Conservation (phyloP, 2,888 invertebrate genomes). For the Smittia aterrima region DNA sequence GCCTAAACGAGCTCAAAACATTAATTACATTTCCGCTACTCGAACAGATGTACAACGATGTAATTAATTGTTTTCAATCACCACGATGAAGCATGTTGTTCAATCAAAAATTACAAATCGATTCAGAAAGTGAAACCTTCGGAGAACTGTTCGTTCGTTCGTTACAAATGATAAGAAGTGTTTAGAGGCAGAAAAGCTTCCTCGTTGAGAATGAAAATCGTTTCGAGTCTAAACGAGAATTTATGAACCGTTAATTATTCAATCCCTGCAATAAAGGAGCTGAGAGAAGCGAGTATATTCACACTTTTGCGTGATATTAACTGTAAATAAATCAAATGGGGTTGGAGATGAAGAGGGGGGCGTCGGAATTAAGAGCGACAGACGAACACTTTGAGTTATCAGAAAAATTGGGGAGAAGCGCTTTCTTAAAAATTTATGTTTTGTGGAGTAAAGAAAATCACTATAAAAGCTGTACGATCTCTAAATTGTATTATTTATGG, state of each 20-base stretch:
- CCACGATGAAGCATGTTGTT: not conserved
- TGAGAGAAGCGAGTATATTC: conserved; percentile 18
- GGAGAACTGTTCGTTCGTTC: not conserved
- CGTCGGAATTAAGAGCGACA: not conserved
- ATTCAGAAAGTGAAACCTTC: not conserved
- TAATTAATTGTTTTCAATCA: conserved; percentile 24
- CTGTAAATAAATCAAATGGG: conserved; percentile 34
- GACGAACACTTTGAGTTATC: conserved; percentile 14
- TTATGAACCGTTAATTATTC: conserved; percentile 39
- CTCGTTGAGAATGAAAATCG: not conserved
- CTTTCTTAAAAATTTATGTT: conserved; percentile 7
- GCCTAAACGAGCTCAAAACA: conserved; percentile 1
- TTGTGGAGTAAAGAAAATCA: conserved; percentile 1
- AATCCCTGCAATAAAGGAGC: conserved; percentile 8
- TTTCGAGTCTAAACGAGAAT: conserved; percentile 32
- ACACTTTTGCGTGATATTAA: conserved; percentile 32
- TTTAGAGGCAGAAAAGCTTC: not conserved
- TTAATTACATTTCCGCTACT: conserved; percentile 14
- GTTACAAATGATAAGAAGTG: not conserved
- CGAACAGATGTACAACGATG: not conserved
- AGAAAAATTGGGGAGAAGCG: conserved; percentile 12
- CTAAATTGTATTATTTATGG: conserved; percentile 25
- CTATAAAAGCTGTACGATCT: conserved; percentile 4
- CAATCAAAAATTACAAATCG: conserved; percentile 22
- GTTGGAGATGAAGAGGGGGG: not conserved